phyloP scores from a whole-genome alignment of 2,113 vertebrate genomes.

The Excalfactoria chinensis region DNA sequence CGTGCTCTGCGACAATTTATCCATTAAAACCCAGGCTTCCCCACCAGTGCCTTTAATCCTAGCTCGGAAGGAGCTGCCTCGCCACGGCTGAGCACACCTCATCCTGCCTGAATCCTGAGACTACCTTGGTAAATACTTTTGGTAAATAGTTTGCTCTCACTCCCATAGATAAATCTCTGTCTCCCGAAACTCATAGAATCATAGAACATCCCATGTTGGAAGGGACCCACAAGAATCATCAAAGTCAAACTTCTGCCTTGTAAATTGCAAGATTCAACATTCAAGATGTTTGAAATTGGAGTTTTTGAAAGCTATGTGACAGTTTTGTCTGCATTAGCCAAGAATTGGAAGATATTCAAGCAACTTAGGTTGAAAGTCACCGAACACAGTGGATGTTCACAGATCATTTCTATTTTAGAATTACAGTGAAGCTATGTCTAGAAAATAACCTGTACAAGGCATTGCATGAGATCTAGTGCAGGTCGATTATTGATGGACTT shows the following conservation, averaged over 20 bases:
- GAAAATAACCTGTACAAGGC: background rate
- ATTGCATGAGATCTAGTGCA: background rate
- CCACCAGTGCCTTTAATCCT: constrained; percentile 59
- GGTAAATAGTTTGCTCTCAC: background rate
- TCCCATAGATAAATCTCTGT: background rate
- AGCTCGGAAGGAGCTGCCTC: constrained; percentile 35
- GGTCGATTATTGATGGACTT: background rate
- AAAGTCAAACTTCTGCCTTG: background rate
- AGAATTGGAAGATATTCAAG: background rate
- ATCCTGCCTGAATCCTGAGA: background rate
- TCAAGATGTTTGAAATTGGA: background rate
- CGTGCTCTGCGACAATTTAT: constrained; percentile 8
- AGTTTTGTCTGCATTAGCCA: background rate
- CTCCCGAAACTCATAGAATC: background rate
- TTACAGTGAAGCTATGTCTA: background rate
- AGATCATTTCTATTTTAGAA: background rate
- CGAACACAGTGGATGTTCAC: background rate
- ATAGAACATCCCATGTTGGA: background rate
- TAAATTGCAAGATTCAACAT: background rate
- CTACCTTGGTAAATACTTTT: background rate
- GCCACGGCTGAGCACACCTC: background rate
- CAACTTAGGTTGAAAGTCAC: background rate
- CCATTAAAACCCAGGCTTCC: constrained; percentile 51
- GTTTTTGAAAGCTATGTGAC: background rate
- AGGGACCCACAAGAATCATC: background rate